Percentiles rank a stretch among this genome's conserved stretches.
These are phyloP conservation scores for Sebastes minor DNA, from an alignment of 2,797 vertebrate genomes.

Conservation along the genomic window DNA sequence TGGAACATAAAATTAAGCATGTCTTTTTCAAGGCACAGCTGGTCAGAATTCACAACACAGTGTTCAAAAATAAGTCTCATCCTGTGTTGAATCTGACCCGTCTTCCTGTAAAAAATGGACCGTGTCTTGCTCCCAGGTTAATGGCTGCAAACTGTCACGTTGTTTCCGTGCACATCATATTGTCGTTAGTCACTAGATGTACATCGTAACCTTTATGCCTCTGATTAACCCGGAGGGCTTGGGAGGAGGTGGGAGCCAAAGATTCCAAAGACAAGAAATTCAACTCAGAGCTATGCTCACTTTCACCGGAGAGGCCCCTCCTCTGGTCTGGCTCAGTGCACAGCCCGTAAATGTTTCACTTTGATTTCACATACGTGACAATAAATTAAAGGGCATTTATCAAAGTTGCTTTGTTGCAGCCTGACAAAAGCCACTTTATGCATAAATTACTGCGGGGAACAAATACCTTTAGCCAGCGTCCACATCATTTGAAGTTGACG, in stretches of 20 bases:
- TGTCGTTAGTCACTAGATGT: conserved; percentile 89
- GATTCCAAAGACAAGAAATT: conserved; percentile 67
- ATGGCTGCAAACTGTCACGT: conserved; percentile 81
- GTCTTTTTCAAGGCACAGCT: conserved; percentile 12
- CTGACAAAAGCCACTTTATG: conserved; percentile 90
- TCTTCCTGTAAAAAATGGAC: conserved; percentile 55
- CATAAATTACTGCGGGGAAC: conserved; percentile 91
- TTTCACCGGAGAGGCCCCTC: conserved; percentile 60
- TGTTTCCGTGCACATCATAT: conserved; percentile 82
- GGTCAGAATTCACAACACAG: conserved; percentile 29
- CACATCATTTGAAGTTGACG: conserved; percentile 88
- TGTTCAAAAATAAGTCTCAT: conserved; percentile 56
- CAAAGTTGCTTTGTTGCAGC: conserved; percentile 89
- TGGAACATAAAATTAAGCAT: conserved; percentile 29
- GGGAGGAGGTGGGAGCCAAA: conserved; percentile 62
- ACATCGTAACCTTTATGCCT: conserved; percentile 90
- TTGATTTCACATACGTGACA: conserved; percentile 95
- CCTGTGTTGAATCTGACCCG: conserved; percentile 63
- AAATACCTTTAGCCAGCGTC: conserved; percentile 87
- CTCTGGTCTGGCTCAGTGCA: conserved; percentile 90
- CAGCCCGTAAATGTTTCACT: conserved; percentile 95
- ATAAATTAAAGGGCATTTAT: conserved; percentile 96
- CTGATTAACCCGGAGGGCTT: conserved; percentile 84
- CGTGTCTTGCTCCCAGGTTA: conserved; percentile 71
- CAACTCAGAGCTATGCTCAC: conserved; percentile 38